These are phyloP conservation scores for Eulacestoma nigropectus DNA, from an alignment of 2,113 vertebrate species.

Conservation along the genomic window DNA sequence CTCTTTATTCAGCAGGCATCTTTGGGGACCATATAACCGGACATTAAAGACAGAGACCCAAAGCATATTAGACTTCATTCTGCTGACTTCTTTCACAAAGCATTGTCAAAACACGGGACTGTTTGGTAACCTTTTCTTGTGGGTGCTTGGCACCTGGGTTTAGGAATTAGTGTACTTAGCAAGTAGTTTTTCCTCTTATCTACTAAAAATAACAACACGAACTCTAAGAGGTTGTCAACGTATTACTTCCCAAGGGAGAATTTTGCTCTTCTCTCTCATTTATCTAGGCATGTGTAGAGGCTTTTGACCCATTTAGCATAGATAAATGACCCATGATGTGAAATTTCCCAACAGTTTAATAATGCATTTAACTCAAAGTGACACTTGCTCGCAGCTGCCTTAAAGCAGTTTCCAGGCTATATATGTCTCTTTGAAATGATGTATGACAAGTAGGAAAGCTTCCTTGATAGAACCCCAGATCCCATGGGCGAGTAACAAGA, in stretches of 20 bases:
- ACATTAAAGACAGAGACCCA: background rate
- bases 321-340: slow-evolving; percentile 90
- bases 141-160: slow-evolving; percentile 11
- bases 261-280: slow-evolving; percentile 74
- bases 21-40: background rate
- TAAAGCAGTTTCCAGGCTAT: slow-evolving; percentile 80
- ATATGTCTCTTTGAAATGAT: slow-evolving; percentile 88
- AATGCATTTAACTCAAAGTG: slow-evolving; percentile 92
- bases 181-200: background rate
- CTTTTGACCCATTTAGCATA: slow-evolving; percentile 94
- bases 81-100: background rate
- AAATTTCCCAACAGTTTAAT: slow-evolving; percentile 84
- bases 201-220: slow-evolving; percentile 62
- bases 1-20: background rate
- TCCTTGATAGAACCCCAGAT: slow-evolving; percentile 54
- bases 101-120: background rate
- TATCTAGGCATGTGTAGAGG: slow-evolving; percentile 73
- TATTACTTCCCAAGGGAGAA: slow-evolving; percentile 65
- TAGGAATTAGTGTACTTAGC: slow-evolving; percentile 34
- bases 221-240: slow-evolving; percentile 61
- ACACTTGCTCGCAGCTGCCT: slow-evolving; percentile 94
- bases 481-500: slow-evolving; percentile 61
- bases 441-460: slow-evolving; percentile 81
- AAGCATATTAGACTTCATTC: background rate
- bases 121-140: background rate